These are phyloP conservation scores for Drosophila tsacasi DNA, from an alignment of 1,140 invertebrate genomes.

Conservation along the genomic window DNA sequence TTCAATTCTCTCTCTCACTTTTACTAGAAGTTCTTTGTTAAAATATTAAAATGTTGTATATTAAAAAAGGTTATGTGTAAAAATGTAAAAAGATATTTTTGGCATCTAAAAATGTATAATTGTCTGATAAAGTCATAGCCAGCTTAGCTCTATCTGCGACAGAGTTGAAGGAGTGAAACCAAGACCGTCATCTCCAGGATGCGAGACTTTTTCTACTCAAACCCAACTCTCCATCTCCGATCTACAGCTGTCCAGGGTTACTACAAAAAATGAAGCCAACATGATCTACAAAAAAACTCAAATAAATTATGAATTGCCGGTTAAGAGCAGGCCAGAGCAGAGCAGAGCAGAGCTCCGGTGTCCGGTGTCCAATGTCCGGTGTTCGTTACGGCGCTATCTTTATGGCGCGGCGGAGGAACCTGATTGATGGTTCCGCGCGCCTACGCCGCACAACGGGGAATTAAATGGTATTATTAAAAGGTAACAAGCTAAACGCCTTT, in stretches of 20 bases:
- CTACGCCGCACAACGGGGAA: slow-evolving; percentile 72
- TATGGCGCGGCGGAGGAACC: slow-evolving; percentile 21
- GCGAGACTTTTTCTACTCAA: not conserved
- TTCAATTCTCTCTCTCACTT: not conserved
- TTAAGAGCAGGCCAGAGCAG: slow-evolving; percentile 11
- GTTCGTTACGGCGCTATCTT: slow-evolving; percentile 62
- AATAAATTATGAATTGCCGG: slow-evolving; percentile 77
- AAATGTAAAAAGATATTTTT: not conserved
- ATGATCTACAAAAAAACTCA: slow-evolving; percentile 70
- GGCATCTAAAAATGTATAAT: not conserved
- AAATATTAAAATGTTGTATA: not conserved
- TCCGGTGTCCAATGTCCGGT: slow-evolving; percentile 18
- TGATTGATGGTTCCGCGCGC: slow-evolving; percentile 78
- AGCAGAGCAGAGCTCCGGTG: not conserved
- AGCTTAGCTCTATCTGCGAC: not conserved
- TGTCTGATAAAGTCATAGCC: not conserved
- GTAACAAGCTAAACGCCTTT: slow-evolving; percentile 83
- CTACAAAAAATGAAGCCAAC: slow-evolving; percentile 66
- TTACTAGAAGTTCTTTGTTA: not conserved
- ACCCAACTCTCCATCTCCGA: not conserved
- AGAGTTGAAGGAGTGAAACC: not conserved
- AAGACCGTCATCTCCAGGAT: not conserved
- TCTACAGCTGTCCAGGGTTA: slow-evolving; percentile 59
- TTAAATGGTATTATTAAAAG: slow-evolving; percentile 83
- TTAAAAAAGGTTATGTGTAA: not conserved